Conservation (phyloP, 2,797 vertebrate species). For the Sphenodon punctatus region DNA sequence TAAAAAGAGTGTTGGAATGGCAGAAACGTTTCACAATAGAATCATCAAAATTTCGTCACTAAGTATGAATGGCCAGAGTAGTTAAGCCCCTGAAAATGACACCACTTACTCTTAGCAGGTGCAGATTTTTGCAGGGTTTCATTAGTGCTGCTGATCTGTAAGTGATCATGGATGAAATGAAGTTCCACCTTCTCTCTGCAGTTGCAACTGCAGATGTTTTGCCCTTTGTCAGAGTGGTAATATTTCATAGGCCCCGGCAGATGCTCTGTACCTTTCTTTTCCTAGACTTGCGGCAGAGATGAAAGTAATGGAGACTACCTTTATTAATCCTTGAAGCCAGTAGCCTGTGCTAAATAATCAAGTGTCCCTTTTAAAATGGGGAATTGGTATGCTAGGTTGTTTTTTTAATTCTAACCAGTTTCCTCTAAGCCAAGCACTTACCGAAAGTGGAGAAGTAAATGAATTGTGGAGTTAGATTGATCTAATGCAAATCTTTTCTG, state of each 20-base stretch:
- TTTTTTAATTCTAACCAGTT: fast-evolving
- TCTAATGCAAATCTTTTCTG: no score
- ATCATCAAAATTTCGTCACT: background rate
- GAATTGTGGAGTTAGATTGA: no score
- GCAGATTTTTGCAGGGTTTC: background rate
- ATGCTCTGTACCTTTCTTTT: background rate
- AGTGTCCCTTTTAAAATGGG: background rate
- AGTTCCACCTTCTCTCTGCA: background rate
- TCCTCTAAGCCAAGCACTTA: fast-evolving
- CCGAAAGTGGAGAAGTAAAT: no score
- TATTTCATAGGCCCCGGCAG: background rate
- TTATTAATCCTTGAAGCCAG: background rate
- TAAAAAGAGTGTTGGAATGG: background rate
- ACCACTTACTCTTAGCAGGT: background rate
- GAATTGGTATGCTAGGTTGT: background rate
- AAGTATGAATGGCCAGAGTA: background rate
- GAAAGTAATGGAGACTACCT: background rate
- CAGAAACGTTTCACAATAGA: background rate
- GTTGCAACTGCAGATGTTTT: background rate
- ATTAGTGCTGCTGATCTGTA: background rate
- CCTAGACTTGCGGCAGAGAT: background rate
- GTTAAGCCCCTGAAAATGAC: background rate
- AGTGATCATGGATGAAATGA: background rate
- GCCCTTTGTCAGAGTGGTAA: background rate
- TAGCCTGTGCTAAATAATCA: background rate